phyloP scores from a whole-genome alignment of 30 jellyfish, hydroid and myxozoan species.

The Mastigias papua region DNA sequence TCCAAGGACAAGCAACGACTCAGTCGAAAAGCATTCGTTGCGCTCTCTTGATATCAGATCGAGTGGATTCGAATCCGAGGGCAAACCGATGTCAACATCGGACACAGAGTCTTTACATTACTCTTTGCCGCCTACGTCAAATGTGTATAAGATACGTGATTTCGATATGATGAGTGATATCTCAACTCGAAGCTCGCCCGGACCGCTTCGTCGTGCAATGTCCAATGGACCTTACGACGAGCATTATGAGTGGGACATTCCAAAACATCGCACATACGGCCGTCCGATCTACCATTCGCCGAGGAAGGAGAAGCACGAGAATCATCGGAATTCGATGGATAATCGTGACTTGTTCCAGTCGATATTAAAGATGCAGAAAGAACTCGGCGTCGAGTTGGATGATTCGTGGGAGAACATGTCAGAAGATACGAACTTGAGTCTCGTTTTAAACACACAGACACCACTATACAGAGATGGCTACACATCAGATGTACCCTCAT shows the following conservation, averaged over 20 bases:
- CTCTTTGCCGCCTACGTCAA: slow-evolving; percentile 66
- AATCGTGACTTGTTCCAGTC: slow-evolving; percentile 91
- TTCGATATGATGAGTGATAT: slow-evolving; percentile 88
- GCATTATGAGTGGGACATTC: slow-evolving; percentile 59
- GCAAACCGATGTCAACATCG: slow-evolving; percentile 86
- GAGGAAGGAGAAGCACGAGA: slow-evolving; percentile 49
- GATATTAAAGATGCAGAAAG: slow-evolving; percentile 85
- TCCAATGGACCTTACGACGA: slow-evolving; percentile 66
- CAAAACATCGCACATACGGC: slow-evolving; percentile 74
- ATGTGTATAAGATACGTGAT: slow-evolving; percentile 63
- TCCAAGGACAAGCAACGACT: slow-evolving; percentile 52
- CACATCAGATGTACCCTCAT: slow-evolving; percentile 80
- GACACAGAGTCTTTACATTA: slow-evolving; percentile 84
- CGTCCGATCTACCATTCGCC: slow-evolving; percentile 63
- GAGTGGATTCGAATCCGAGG: slow-evolving; percentile 94
- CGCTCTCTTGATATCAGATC: slow-evolving; percentile 72
- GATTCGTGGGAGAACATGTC: slow-evolving; percentile 95
- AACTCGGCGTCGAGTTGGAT: slow-evolving; percentile 85
- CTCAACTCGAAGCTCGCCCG: slow-evolving; percentile 95
- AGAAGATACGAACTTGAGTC: slow-evolving; percentile 77
- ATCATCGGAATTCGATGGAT: slow-evolving; percentile 75
- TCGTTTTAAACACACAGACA: slow-evolving; percentile 59
- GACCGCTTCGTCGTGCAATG: slow-evolving; percentile 72
- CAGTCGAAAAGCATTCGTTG: slow-evolving; percentile 68
- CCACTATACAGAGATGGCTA: slow-evolving; percentile 84